Percentiles rank a stretch among this genome's conserved stretches.
Conservation (phyloP, 2,888 invertebrate genomes). For the Auanema sp. region DNA sequence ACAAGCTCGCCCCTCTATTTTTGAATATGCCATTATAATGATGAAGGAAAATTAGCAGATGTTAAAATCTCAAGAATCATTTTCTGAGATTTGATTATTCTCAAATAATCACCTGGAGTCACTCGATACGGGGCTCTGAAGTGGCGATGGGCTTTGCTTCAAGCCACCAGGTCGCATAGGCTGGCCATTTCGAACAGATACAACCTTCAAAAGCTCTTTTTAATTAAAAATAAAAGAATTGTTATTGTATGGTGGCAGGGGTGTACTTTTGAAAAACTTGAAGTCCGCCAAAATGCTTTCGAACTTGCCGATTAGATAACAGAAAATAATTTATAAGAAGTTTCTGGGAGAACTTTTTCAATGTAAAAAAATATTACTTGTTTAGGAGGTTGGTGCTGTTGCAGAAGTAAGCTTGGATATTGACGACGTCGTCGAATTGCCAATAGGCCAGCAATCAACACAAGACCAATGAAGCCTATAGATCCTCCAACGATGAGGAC, state of each 20-base stretch:
- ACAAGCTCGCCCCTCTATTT: background rate
- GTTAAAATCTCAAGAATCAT: background rate
- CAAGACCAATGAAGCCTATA: constrained; percentile 48
- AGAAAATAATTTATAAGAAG: background rate
- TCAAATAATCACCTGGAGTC: constrained; percentile 29
- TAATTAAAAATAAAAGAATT: constrained; percentile 1
- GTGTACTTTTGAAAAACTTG: too few relatives aligned
- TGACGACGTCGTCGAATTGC: constrained; percentile 45
- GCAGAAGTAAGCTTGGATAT: constrained; percentile 41
- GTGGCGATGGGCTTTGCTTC: constrained; percentile 53
- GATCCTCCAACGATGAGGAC: constrained; percentile 46
- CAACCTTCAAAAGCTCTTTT: constrained; percentile 30
- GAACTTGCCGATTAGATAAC: constrained; percentile 1
- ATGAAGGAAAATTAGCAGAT: background rate
- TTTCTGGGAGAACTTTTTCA: background rate
- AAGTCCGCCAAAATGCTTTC: too few relatives aligned
- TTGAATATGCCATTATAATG: background rate
- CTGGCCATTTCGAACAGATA: constrained; percentile 46
- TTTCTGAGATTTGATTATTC: background rate
- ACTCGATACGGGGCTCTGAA: constrained; percentile 51
- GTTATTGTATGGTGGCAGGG: background rate
- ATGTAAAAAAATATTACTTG: constrained; percentile 30
- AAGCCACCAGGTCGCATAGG: constrained; percentile 52
- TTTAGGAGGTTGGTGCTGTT: constrained; percentile 28
- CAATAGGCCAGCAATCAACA: constrained; percentile 47